These are phyloP conservation scores for western clawed frog (Xenopus tropicalis) DNA, from an alignment of 2,113 vertebrate species.

Conservation along the genomic window UCB_Xtro_10.0 CM004449.2:64364001-64364500, in stretches of 20 bases:
- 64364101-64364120: constrained; percentile 81
- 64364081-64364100: constrained; percentile 85
- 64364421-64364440: neutral
- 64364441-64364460: too few species aligned
- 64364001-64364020: constrained; percentile 96
- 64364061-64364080: constrained; percentile 80
- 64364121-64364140: constrained; percentile 94
- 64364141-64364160: constrained; percentile 85
- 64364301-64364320: neutral
- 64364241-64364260: constrained; percentile 52
- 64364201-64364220: constrained; percentile 86
- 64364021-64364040: constrained; percentile 89
- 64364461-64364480: too few species aligned
- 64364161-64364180: constrained; percentile 94
- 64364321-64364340: neutral
- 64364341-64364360: too few species aligned
- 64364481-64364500: too few species aligned
- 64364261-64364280: constrained; percentile 10
- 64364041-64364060: constrained; percentile 88
- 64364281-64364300: neutral
- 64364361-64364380: too few species aligned
- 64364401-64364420: too few species aligned
- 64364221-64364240: constrained; percentile 85
- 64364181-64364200: constrained; percentile 86
- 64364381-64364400: too few species aligned